Base-by-base conservation (phyloP, 1,140 invertebrate genomes). In the Pseudomyrmex dendroicus region DNA sequence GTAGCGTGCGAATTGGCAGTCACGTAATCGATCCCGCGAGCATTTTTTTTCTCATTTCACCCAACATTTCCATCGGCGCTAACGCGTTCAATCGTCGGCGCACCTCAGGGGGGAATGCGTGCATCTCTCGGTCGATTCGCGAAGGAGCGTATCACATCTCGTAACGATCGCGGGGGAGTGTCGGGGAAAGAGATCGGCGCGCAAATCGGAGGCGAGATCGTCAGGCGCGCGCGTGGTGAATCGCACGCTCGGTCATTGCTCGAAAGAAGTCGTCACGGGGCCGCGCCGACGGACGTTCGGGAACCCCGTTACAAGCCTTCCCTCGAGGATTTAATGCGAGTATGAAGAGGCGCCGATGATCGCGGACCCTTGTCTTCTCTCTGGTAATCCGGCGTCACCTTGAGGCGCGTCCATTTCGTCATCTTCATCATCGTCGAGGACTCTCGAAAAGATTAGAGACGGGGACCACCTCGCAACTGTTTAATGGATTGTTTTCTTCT, bases 241-340 rank as follows among this genome's bases (percentile, higher is more conserved):
- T 84, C 73, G 86, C 86, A 4, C 35, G 35, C 35, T 35, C 85
- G 84, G 73, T 89, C 87, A 88, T 89, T 76, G 62, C 76, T 64
- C 72, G 77, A 88, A 84, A 89, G 76, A 89, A 89, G 87, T 89
- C 88, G 87, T 86, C 86, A 86, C 76, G 82, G 50, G 46, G 61
- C 44, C 82, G 52, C 25, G 52, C 17, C 61, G 67, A 80, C 83
- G 63, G 67, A 80, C 83, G 63, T 86, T 84, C 74, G 82, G 73
- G 56, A 12, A 25, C 48, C 64, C 73, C 73, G 73, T 80, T 74
- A 77, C 70, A 70, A 85, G 84, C 35, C 78, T 73, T 88, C 22
- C 73, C 73, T 88, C 63, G 17, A 86, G 84, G 46, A 80, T 67
- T 85, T 70, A 83, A 88, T 82, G 44, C n/a, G 46, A 54, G 48